These are phyloP conservation scores for Omphaloscelis lunosa DNA, from an alignment of 2,888 invertebrate species.

Conservation along the genomic window DNA sequence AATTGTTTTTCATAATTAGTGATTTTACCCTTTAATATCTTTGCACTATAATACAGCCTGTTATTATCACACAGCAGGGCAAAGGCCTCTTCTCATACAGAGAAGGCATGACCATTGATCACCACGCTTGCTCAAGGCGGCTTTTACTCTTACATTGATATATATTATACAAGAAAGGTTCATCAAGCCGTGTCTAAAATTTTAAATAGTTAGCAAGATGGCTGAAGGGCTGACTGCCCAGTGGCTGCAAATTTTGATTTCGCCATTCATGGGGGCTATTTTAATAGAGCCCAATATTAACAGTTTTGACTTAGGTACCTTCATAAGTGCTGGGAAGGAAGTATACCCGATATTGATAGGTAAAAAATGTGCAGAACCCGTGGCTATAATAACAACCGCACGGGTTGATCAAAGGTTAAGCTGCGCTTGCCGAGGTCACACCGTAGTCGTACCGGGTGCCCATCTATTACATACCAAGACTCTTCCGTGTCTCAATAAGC, in stretches of 20 bases:
- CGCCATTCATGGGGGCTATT: not conserved
- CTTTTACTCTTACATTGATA: not conserved
- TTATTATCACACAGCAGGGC: too few relatives aligned
- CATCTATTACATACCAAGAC: not conserved
- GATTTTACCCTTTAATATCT: too few relatives aligned
- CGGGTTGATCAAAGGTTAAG: not conserved
- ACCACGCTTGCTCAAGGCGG: not conserved
- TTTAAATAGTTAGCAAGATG: not conserved
- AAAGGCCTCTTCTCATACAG: too few relatives aligned
- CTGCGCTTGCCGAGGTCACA: not conserved
- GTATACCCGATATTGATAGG: conserved; percentile 59
- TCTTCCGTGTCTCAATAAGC: not conserved
- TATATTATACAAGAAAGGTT: too few relatives aligned
- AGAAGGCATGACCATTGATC: too few relatives aligned
- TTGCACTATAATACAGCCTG: too few relatives aligned
- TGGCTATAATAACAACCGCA: not conserved
- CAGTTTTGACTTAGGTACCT: conserved; percentile 60
- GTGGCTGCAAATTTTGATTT: not conserved
- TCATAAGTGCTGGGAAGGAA: conserved; percentile 55
- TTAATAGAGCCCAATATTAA: not conserved
- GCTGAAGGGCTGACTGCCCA: not conserved
- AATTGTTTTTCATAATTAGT: too few relatives aligned
- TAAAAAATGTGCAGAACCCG: not conserved
- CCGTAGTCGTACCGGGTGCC: not conserved
- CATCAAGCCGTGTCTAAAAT: too few relatives aligned